Percentiles rank a stretch among this genome's conserved stretches.
Conservation (phyloP, 2,888 invertebrate genomes). For the Callosobruchus maculatus region DNA sequence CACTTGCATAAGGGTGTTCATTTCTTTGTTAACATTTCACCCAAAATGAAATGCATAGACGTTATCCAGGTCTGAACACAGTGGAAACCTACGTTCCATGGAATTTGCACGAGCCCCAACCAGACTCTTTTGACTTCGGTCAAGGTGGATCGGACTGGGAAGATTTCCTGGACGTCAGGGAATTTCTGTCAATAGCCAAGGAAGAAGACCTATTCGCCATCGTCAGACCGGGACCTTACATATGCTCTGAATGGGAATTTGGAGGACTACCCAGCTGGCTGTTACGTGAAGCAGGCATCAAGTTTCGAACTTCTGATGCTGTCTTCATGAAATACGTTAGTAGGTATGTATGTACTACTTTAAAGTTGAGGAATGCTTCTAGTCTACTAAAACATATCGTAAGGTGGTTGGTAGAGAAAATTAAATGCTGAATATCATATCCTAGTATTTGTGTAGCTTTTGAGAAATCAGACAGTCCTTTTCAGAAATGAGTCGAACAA, state of each 20-base stretch:
- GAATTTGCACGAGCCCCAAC: constrained; percentile 80
- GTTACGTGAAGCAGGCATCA: constrained; percentile 48
- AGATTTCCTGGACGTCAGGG: constrained; percentile 55
- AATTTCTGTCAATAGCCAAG: constrained; percentile 69
- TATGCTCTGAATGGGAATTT: constrained; percentile 85
- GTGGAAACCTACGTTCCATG: constrained; percentile 85
- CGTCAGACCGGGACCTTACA: constrained; percentile 85
- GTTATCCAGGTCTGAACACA: constrained; percentile 70
- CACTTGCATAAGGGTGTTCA: no score
- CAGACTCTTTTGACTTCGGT: constrained; percentile 56
- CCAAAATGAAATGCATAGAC: not conserved
- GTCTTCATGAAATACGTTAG: constrained; percentile 38
- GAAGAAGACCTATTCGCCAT: constrained; percentile 76
- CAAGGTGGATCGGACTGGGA: constrained; percentile 52
- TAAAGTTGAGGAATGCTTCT: no score
- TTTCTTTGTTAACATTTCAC: no score
- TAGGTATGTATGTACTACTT: constrained; percentile 33
- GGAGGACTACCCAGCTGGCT: constrained; percentile 45
- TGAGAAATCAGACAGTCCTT: no score
- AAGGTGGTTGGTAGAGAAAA: no score
- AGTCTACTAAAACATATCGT: no score
- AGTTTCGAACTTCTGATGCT: constrained; percentile 43
- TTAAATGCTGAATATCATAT: no score
- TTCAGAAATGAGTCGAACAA: no score
- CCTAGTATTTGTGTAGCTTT: no score